phyloP scores from a whole-genome alignment of 2,888 invertebrate species.

The Epistrophe grossulariae region DNA sequence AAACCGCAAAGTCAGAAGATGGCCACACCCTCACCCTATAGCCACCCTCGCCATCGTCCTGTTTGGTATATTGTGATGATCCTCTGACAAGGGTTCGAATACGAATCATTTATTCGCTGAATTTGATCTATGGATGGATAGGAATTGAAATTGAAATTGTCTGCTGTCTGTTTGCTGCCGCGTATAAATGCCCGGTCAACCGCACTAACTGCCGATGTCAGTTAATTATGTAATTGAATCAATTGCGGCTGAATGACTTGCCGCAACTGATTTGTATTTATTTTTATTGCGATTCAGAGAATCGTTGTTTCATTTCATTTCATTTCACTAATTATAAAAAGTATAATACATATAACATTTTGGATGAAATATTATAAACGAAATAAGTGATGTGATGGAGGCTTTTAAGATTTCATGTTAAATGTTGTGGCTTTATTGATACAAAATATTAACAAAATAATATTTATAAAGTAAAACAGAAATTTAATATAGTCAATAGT shows the following conservation, averaged over 20 bases:
- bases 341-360: slow-evolving; percentile 9
- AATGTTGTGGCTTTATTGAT: not conserved
- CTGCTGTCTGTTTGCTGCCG: slow-evolving; percentile 26
- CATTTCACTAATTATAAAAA: slow-evolving; percentile 68
- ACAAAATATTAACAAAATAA: too few species aligned
- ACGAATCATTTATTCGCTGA: slow-evolving; percentile 67
- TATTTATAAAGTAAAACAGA: too few species aligned
- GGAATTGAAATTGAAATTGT: slow-evolving; percentile 33
- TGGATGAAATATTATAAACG: not conserved
- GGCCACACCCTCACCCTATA: slow-evolving; percentile 25
- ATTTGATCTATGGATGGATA: slow-evolving; percentile 54
- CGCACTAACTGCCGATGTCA: slow-evolving; percentile 71
- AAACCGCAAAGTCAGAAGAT: slow-evolving; percentile 68
- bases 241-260: slow-evolving; percentile 73
- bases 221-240: slow-evolving; percentile 76
- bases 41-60: slow-evolving; percentile 28
- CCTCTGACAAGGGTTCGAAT: slow-evolving; percentile 69
- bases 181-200: slow-evolving; percentile 39
- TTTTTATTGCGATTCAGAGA: slow-evolving; percentile 51
- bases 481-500: too few species aligned
- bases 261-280: slow-evolving; percentile 70
- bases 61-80: slow-evolving; percentile 36
- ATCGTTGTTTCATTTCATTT: slow-evolving; percentile 63
- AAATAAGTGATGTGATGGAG: not conserved
- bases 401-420: not conserved